Evolutionary conservation across 2,888 invertebrate genomes (phyloP), one percentile per base, ranked within the genome.

Genomic region (Sympetrum striolatum): DNA sequence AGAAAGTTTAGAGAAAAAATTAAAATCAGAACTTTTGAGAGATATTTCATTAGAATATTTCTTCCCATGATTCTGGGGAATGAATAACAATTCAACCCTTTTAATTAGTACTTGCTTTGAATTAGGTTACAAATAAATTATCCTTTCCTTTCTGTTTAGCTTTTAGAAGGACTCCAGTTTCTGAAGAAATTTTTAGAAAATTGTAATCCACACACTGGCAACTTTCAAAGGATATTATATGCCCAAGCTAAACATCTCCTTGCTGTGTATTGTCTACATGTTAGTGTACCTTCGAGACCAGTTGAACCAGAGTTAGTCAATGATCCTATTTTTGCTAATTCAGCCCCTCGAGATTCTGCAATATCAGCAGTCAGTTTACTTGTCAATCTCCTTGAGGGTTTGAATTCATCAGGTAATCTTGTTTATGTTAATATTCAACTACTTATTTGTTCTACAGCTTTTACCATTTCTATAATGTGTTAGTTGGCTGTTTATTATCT

Each of bases 201-300:
- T 1, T 64, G 60, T 18, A 60, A 37, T 31, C 64, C 60, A 39
- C n/a, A 4, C 4, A 8, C 14, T n/a, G 64, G n/a, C 86, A 60
- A 0, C 8, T 60, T 58, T 58, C 60, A 64, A 22, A 37, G 37
- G 18, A 31, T 86, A 48, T 1, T 86, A n/a, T 86, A 60, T 86
- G 86, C 86, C 0, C 60, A 86, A n/a, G 60, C 86, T 22, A 64
- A 86, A 64, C 53, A 37, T n/a, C 86, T 86, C 12, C 86, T 86
- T 8, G 86, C 86, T 12, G 12, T 86, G n/a, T 86, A 86, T 86
- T 86, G 86, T 60, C 4, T 60, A 2, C 12, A 37, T 35, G 37
- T 37, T n/a, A 14, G 22, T 18, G n/a, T 14, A n/a, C 60, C 86
- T 0, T 22, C n/a, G 22, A 60, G 60, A n/a, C 18, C 60, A 10